Evolutionary conservation across 2,113 vertebrate species (phyloP).

Genomic region (Marcusenius ussheri): DNA sequence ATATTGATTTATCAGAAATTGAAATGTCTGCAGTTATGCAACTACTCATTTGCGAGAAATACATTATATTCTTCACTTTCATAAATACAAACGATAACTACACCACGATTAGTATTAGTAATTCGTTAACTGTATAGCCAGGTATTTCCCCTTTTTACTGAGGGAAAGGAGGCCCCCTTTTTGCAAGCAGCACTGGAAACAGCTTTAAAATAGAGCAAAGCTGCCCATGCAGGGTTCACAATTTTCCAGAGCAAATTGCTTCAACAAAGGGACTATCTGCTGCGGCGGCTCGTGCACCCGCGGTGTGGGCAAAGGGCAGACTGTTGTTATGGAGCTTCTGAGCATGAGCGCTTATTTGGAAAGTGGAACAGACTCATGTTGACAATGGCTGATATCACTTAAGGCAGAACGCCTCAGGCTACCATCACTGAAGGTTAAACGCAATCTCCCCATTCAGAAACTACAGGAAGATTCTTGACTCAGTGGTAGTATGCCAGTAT

Average conservation of each 20-base stretch:
- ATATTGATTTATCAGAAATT: background rate
- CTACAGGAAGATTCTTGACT: background rate
- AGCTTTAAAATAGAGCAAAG: background rate
- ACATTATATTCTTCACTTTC: background rate
- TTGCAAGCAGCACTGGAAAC: background rate
- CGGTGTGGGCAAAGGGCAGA: background rate
- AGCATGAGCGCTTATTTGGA: background rate
- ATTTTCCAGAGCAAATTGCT: slow-evolving; percentile 4
- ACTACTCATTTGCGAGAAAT: background rate
- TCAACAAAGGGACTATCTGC: background rate
- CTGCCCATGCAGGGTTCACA: background rate
- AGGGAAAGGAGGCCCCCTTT: background rate
- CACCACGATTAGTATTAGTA: background rate
- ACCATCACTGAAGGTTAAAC: background rate
- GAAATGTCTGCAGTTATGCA: background rate
- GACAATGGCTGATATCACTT: background rate
- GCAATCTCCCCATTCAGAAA: background rate
- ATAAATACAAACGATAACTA: background rate
- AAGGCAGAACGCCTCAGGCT: background rate
- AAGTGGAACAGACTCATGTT: background rate
- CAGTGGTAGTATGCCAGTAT: background rate
- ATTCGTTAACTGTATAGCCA: background rate
- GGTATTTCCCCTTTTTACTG: background rate
- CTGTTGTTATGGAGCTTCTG: background rate
- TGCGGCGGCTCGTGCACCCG: background rate